Evolutionary conservation across 2,797 vertebrate species (phyloP), one percentile per base, ranked within the genome.

Genomic region (Chrosomus eos): DNA sequence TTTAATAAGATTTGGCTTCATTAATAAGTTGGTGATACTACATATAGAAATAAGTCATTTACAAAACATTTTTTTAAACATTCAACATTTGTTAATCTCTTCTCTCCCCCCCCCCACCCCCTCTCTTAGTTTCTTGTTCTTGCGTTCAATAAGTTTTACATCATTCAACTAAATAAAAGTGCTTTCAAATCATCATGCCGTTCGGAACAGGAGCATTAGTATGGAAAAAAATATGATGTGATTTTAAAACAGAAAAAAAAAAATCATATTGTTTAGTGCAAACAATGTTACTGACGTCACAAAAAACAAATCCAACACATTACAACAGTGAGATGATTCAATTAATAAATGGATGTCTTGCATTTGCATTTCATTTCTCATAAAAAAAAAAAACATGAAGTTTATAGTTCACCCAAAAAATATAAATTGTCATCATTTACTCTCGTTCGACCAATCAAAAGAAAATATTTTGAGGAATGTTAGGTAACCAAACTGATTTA

Each of bases 1-100:
- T 80, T 51, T 16, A 45, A 64, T 64, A 45, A 45, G 64, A 78
- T 66, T 45, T 66, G 60, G 10, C 33, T 79, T 80, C 45, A 68
- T 68, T 48, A 68, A 80, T 36, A 68, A 53, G 19, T 66, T 45
- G 10, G 26, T 33, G 40, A 48, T 79, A 67, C 28, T 11, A 74
- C 71, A 73, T 18, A 48, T 11, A 67, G 26, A 48, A 79, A 77
- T 4, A 26, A 62, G 8, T 62, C 0, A 43, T 64, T 62, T 62
- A 64, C 76, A 79, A 45, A 64, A 13, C 21, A 0, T 26, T 45
- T 40, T 7, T 14, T n/a, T 2, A 55, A 55, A 58, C 51, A 18
- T n/a, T 60, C 4, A 26, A 40, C 36, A 60, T 77, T 40, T 40
- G 36, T 28, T 28, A 40, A 77, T 62, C 36, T 26, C 53, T 33